These are phyloP conservation scores for Nerophis lumbriciformis DNA, from an alignment of 2,113 vertebrate genomes.

Conservation along the genomic window DNA sequence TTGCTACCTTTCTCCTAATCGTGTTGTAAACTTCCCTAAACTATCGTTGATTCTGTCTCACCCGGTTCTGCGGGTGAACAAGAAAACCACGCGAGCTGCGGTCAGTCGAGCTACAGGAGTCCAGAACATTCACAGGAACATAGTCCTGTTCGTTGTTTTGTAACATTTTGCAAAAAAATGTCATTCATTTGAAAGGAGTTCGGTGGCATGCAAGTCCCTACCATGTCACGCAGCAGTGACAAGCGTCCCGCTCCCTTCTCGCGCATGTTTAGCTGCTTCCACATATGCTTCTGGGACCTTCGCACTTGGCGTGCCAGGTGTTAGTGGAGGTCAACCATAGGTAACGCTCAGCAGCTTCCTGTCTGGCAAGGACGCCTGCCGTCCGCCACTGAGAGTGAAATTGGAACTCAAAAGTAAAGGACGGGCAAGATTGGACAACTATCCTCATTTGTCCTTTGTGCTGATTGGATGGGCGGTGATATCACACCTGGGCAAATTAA, in stretches of 20 bases:
- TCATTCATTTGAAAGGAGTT: not conserved
- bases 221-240: not conserved
- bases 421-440: not conserved
- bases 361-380: slow-evolving; percentile 8
- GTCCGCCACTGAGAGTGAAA: slow-evolving; percentile 21
- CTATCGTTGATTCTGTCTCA: no score
- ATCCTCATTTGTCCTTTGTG: no score
- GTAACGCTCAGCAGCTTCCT: slow-evolving; percentile 30
- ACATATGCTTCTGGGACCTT: slow-evolving; percentile 3
- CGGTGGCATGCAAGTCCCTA: not conserved
- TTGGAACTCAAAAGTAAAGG: not conserved
- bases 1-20: no score
- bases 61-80: no score
- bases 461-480: no score
- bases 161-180: no score
- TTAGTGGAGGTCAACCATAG: slow-evolving; percentile 29
- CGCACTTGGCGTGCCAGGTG: slow-evolving; percentile 10
- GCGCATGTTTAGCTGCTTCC: not conserved
- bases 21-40: no score
- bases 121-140: no score
- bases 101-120: no score
- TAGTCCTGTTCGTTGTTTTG: no score
- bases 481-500: no score
- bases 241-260: not conserved
- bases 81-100: no score